Conservation (phyloP, 2,888 invertebrate species). For the Tortricodes alternella region DNA sequence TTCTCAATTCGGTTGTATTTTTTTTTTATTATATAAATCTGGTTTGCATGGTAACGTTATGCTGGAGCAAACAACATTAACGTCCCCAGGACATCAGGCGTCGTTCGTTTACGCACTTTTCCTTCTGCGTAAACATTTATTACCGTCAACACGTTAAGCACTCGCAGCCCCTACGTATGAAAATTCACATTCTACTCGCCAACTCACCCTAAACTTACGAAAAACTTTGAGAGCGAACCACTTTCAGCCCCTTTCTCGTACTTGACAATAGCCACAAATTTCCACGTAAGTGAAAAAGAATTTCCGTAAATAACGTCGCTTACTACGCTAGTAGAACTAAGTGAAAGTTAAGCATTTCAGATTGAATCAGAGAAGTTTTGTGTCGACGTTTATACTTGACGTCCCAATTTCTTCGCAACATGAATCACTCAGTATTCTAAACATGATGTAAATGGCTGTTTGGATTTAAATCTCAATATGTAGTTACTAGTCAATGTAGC, state of each 20-base stretch:
- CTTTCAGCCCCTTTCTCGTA: conserved; percentile 20
- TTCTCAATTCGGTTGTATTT: too few species aligned
- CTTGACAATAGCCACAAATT: conserved; percentile 29
- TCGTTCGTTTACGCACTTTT: neutral
- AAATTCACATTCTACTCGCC: conserved; percentile 23
- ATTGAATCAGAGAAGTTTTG: neutral
- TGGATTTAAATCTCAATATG: too few species aligned
- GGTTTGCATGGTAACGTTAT: neutral
- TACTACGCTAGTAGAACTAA: neutral
- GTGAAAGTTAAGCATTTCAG: neutral
- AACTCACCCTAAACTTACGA: conserved; percentile 22
- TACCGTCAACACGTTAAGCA: conserved; percentile 18
- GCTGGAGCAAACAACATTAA: conserved; percentile 1
- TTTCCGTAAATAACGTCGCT: conserved; percentile 7
- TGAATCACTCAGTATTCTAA: too few species aligned
- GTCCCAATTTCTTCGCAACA: too few species aligned
- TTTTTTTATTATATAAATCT: neutral
- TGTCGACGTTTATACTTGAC: too few species aligned
- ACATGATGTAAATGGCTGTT: too few species aligned
- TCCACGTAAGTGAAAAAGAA: conserved; percentile 20
- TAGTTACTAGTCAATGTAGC: too few species aligned
- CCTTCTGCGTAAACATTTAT: conserved; percentile 22
- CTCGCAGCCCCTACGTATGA: conserved; percentile 13
- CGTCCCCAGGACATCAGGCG: conserved; percentile 8
- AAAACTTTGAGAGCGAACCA: conserved; percentile 18